Evolutionary conservation across 2,113 vertebrate genomes (phyloP).

Genomic region (Toxotes jaculatrix): DNA sequence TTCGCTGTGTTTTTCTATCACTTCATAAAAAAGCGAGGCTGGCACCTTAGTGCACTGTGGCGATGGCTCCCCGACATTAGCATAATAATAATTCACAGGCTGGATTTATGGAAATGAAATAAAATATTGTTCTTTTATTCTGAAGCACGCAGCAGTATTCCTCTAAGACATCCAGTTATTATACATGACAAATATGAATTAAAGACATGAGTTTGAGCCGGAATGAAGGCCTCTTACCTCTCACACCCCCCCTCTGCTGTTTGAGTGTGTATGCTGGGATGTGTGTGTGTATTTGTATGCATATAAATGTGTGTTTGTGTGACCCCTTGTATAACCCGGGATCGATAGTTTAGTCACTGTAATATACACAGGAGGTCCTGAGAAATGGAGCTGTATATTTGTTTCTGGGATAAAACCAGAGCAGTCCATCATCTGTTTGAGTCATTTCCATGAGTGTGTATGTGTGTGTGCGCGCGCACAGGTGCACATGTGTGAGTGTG

Average conservation of each 20-base stretch:
- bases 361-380: no score
- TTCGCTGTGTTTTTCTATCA: slow-evolving; percentile 59
- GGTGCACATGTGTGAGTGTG: slow-evolving; percentile 14
- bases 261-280: not conserved
- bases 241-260: not conserved
- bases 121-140: slow-evolving; percentile 55
- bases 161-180: slow-evolving; percentile 45
- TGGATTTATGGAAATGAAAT: slow-evolving; percentile 68
- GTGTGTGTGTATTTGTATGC: slow-evolving; percentile 30
- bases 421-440: slow-evolving; percentile 48
- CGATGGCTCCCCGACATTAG: slow-evolving; percentile 56
- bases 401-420: slow-evolving; percentile 52
- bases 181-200: slow-evolving; percentile 64
- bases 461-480: slow-evolving; percentile 32
- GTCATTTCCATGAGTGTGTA: slow-evolving; percentile 35
- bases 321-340: no score
- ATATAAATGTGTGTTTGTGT: slow-evolving; percentile 16
- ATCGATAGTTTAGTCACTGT: no score
- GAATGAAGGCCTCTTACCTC: slow-evolving; percentile 24
- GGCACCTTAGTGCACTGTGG: slow-evolving; percentile 52
- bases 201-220: slow-evolving; percentile 26
- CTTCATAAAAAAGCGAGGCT: slow-evolving; percentile 36
- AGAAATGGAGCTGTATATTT: slow-evolving; percentile 54
- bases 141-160: slow-evolving; percentile 54
- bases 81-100: slow-evolving; percentile 71